A percentile compares a stretch with the other conserved stretches of the same genome.
phyloP scores from a whole-genome alignment of 2,888 invertebrate genomes.

The Ennomos erosarius region DNA sequence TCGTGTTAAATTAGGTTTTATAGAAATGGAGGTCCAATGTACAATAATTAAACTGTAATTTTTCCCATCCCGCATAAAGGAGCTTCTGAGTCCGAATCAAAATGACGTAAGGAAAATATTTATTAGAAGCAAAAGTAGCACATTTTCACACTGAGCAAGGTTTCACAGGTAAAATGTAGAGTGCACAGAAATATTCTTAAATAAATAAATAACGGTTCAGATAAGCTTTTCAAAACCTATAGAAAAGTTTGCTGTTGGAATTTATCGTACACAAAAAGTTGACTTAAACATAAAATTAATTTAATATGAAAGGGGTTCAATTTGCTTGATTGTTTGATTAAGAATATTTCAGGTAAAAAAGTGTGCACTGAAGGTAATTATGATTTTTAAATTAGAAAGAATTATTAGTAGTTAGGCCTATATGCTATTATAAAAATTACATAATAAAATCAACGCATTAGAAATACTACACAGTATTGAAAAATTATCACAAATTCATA shows the following conservation, averaged over 20 bases:
- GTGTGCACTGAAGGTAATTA: neutral
- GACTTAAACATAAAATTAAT: too few relatives aligned
- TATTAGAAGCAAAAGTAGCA: conserved; percentile 47
- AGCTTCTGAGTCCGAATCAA: conserved; percentile 74
- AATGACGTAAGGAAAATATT: conserved; percentile 68
- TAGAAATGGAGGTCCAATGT: conserved; percentile 73
- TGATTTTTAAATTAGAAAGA: neutral
- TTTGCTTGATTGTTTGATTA: too few relatives aligned
- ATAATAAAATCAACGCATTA: neutral
- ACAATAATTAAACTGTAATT: conserved; percentile 54
- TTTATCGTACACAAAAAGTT: too few relatives aligned
- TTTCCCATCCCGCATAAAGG: conserved; percentile 64
- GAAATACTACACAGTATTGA: neutral
- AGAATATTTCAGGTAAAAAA: conserved; percentile 29
- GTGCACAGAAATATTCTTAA: conserved; percentile 20
- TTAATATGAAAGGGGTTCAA: conserved; percentile 1
- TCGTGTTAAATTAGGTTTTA: neutral
- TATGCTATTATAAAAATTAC: neutral
- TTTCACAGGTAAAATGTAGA: conserved; percentile 17
- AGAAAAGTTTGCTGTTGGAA: too few relatives aligned
- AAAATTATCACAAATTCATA: too few relatives aligned
- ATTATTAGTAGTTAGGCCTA: too few relatives aligned
- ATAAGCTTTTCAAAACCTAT: too few relatives aligned
- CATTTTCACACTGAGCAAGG: conserved; percentile 38
- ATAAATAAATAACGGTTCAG: neutral